Evolutionary conservation across 2,797 vertebrate species (phyloP).

Genomic region (Ambastaia sidthimunki): DNA sequence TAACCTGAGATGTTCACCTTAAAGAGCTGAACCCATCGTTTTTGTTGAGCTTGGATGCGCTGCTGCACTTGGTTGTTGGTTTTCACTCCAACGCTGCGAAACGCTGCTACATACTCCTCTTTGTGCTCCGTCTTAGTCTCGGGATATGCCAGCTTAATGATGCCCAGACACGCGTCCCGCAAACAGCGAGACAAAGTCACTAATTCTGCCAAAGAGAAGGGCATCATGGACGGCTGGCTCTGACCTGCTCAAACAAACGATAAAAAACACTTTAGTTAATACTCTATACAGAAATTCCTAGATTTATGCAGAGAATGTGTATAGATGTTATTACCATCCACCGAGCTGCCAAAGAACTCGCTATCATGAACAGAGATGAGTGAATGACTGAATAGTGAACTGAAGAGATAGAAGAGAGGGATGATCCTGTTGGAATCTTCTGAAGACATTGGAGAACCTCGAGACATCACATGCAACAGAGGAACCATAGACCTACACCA

Average conservation of each 20-base stretch:
- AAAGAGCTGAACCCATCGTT: slow-evolving; percentile 96
- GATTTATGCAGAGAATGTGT: background rate
- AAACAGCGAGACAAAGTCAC: slow-evolving; percentile 92
- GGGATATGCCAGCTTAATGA: slow-evolving; percentile 96
- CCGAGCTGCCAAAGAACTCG: slow-evolving; percentile 93
- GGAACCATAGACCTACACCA: slow-evolving; percentile 89
- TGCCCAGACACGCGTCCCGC: slow-evolving; percentile 93
- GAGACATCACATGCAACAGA: slow-evolving; percentile 92
- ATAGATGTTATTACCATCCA: slow-evolving; percentile 81
- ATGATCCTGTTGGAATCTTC: slow-evolving; percentile 97
- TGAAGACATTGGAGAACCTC: slow-evolving; percentile 94
- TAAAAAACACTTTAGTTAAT: background rate
- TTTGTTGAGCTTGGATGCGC: slow-evolving; percentile 91
- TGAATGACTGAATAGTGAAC: slow-evolving; percentile 97
- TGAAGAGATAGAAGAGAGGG: slow-evolving; percentile 99
- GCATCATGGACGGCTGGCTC: slow-evolving; percentile 94
- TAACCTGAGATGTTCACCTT: slow-evolving; percentile 79
- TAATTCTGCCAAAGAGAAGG: slow-evolving; percentile 91
- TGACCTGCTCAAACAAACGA: slow-evolving; percentile 67
- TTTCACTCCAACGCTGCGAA: slow-evolving; percentile 91
- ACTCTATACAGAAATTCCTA: background rate
- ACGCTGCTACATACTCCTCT: slow-evolving; percentile 91
- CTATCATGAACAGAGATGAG: slow-evolving; percentile 98
- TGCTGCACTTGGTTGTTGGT: slow-evolving; percentile 89
- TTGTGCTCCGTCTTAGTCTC: slow-evolving; percentile 96